These are phyloP conservation scores for Uloborus diversus DNA, from an alignment of 1,140 invertebrate genomes.

Conservation along the genomic window DNA sequence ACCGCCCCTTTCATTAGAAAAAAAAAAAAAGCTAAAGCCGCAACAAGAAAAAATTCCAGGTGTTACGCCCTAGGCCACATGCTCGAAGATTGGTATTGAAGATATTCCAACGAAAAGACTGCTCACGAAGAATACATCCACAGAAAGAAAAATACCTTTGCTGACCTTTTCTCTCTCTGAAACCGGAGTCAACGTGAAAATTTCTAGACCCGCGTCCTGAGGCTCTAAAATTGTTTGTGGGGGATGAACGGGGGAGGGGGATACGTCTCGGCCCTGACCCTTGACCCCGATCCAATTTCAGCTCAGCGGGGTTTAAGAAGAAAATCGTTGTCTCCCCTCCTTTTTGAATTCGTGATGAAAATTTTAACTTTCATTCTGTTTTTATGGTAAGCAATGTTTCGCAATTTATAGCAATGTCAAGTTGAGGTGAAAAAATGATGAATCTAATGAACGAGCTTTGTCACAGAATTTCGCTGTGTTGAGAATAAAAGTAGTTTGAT, in stretches of 20 bases:
- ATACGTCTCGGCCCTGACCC: conserved; percentile 12
- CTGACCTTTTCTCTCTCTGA: conserved; percentile 38
- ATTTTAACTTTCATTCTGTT: not conserved
- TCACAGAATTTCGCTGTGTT: no score
- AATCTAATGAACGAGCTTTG: no score
- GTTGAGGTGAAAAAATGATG: no score
- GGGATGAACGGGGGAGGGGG: not conserved
- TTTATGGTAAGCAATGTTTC: not conserved
- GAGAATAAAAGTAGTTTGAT: no score
- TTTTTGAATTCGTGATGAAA: conserved; percentile 3
- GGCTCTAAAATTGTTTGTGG: conserved; percentile 19
- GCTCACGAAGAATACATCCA: not conserved
- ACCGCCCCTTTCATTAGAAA: no score
- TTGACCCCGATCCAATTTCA: conserved; percentile 52
- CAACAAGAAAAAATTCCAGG: conserved; percentile 27
- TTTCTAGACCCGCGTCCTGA: conserved; percentile 19
- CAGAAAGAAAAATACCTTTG: conserved; percentile 17
- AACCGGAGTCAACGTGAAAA: not conserved
- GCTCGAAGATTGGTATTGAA: conserved; percentile 19
- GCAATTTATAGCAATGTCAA: no score
- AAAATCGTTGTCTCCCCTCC: not conserved
- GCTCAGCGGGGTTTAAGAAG: not conserved
- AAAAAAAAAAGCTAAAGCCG: no score
- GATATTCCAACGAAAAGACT: conserved; percentile 17
- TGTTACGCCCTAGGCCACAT: conserved; percentile 27